A percentile compares a stretch with the other conserved stretches of the same genome.
Conservation (phyloP, 2,888 invertebrate species). For the Saturnia japonica region DNA sequence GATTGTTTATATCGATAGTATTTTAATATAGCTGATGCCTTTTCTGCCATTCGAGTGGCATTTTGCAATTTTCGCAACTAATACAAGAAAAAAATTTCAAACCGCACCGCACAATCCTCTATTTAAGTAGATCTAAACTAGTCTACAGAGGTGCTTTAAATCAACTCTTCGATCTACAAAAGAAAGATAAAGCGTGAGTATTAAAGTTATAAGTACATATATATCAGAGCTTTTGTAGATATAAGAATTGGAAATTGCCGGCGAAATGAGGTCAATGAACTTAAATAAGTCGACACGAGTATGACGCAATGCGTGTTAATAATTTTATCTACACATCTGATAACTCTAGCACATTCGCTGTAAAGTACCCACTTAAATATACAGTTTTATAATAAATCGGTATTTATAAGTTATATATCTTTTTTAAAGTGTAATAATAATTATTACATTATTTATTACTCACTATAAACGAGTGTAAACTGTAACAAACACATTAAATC, state of each 20-base stretch:
- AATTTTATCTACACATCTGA: constrained; percentile 12
- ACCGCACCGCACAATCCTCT: too few species aligned
- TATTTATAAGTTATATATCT: neutral
- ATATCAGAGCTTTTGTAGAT: constrained; percentile 20
- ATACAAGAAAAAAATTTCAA: too few species aligned
- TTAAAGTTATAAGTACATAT: neutral
- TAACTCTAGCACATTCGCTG: neutral
- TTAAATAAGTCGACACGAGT: constrained; percentile 41
- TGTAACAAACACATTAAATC: neutral
- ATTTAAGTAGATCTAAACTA: too few species aligned
- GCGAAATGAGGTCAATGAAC: constrained; percentile 40
- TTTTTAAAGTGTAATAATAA: neutral
- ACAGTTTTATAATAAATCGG: neutral
- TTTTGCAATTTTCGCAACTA: neutral
- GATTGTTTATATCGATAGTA: too few species aligned
- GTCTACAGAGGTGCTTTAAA: too few species aligned
- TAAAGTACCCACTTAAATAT: constrained; percentile 5
- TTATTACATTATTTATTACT: too few species aligned
- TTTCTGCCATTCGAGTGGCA: neutral
- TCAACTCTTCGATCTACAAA: too few species aligned
- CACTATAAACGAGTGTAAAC: neutral
- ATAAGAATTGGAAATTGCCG: constrained; percentile 25
- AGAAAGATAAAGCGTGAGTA: neutral
- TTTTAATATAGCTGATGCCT: too few species aligned
- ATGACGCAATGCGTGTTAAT: constrained; percentile 30